Percentiles rank a stretch among this genome's conserved stretches.
Conservation (phyloP, 2,113 vertebrate genomes). For the Lynx canadensis region DNA sequence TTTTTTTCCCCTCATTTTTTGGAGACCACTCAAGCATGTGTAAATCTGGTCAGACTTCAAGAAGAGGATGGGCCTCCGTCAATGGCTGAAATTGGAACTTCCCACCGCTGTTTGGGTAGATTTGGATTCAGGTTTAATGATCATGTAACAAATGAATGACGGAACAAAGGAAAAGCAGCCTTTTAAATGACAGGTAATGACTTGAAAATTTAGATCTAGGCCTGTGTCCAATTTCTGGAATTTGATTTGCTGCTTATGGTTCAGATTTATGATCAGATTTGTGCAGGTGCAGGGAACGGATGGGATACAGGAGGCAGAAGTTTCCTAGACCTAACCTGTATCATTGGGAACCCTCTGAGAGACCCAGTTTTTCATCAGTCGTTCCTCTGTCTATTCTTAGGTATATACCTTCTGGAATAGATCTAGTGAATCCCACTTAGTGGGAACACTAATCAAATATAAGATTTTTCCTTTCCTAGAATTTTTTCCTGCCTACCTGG, state of each 20-base stretch:
- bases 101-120: too few species aligned
- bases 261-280: not conserved
- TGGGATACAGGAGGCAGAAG: not conserved
- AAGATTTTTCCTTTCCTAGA: not conserved
- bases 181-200: not conserved
- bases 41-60: not conserved
- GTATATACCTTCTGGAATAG: not conserved
- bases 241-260: not conserved
- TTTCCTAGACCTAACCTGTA: not conserved
- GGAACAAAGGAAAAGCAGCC: not conserved
- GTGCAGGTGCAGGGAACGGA: not conserved
- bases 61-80: not conserved
- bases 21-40: not conserved
- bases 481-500: not conserved
- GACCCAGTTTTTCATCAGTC: not conserved
- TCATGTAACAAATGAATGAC: not conserved
- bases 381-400: not conserved
- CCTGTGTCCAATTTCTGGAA: not conserved
- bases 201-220: not conserved
- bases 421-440: not conserved
- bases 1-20: not conserved
- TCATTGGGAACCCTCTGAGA: not conserved
- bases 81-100: not conserved
- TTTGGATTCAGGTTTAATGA: not conserved
- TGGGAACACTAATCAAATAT: not conserved